A percentile compares a stretch with the other conserved stretches of the same genome.
Evolutionary conservation across 2,797 vertebrate species (phyloP).

Genomic region (Gallinago stenura): DNA sequence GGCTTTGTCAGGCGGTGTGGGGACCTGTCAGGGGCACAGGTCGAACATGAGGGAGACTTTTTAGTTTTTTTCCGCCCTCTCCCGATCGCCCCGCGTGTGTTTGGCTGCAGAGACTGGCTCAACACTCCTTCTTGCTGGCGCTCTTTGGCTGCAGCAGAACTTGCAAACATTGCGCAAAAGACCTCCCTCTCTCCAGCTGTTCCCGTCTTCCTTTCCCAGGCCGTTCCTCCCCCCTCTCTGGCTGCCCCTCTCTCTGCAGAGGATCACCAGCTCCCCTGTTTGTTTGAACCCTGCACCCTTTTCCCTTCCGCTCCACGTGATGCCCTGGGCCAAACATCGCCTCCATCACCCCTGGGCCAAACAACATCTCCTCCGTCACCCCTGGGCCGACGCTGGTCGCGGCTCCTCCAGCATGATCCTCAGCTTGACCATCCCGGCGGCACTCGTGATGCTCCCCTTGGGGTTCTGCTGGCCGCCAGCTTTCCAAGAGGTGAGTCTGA

Average conservation of each 20-base stretch:
- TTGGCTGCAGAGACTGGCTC: background rate
- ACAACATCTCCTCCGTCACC: background rate
- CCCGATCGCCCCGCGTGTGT: background rate
- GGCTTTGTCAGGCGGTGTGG: background rate
- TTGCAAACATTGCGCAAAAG: constrained; percentile 13
- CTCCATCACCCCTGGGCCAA: background rate
- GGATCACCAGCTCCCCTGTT: background rate
- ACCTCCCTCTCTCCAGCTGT: background rate
- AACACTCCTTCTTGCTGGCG: background rate
- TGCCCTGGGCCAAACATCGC: background rate
- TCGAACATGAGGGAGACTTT: background rate
- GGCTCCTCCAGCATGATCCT: background rate
- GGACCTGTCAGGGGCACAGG: no score
- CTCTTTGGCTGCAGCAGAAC: background rate
- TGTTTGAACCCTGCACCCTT: background rate
- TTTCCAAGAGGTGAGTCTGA: constrained; percentile 67
- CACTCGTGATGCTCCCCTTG: constrained; percentile 46
- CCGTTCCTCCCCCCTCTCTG: background rate
- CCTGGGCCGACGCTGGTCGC: background rate
- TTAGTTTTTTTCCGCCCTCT: background rate
- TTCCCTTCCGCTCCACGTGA: constrained; percentile 40
- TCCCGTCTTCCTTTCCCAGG: background rate
- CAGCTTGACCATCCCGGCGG: background rate
- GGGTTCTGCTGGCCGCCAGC: constrained; percentile 29
- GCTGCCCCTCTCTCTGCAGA: background rate